phyloP scores from a whole-genome alignment of 2,797 vertebrate genomes.

The Hirundo rustica region DNA sequence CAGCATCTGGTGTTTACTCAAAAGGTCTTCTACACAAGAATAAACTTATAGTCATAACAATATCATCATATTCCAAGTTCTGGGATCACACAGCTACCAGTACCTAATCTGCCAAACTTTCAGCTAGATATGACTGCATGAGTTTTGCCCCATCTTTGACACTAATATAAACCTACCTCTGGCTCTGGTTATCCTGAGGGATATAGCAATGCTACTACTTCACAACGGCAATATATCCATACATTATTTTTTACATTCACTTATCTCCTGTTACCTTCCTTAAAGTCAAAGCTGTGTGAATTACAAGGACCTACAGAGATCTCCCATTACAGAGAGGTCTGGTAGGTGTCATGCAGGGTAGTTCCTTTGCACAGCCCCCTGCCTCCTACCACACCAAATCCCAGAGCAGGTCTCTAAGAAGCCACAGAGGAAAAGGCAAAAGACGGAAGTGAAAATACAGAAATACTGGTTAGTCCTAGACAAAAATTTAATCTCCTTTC shows the following conservation, averaged over 20 bases:
- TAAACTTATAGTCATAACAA: neutral
- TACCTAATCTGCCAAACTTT: neutral
- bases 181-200: neutral
- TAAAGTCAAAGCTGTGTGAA: neutral
- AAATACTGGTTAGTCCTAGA: neutral
- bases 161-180: neutral
- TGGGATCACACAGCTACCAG: neutral
- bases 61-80: neutral
- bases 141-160: neutral
- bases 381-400: neutral
- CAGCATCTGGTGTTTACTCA: neutral
- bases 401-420: neutral
- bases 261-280: neutral
- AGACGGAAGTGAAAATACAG: neutral
- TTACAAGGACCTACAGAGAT: neutral
- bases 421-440: neutral
- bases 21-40: neutral
- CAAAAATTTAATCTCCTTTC: neutral
- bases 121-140: neutral
- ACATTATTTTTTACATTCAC: neutral
- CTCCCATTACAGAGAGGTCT: neutral
- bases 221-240: neutral
- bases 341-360: neutral
- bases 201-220: neutral
- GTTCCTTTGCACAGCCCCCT: neutral